phyloP scores from a whole-genome alignment of 2,113 vertebrate species.

The Chamaea fasciata region DNA sequence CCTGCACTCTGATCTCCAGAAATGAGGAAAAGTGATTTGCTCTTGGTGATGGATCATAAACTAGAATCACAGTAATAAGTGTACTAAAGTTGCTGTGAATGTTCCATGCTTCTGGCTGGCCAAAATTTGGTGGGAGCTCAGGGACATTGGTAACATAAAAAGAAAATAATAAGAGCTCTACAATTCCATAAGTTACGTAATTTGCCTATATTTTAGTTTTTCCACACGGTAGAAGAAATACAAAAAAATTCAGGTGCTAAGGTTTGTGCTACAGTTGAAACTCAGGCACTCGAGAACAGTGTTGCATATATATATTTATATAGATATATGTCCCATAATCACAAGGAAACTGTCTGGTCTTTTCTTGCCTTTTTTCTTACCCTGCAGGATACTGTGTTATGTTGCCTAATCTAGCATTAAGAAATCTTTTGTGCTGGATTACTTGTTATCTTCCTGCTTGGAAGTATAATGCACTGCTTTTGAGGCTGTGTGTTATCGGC shows the following conservation, averaged over 20 bases:
- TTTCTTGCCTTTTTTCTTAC: neutral
- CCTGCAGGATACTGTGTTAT: neutral
- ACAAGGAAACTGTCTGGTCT: neutral
- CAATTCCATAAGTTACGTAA: neutral
- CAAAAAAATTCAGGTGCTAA: neutral
- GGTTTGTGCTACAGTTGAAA: neutral
- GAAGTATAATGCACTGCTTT: neutral
- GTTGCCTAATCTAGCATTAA: neutral
- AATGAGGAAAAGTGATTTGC: neutral
- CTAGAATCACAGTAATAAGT: neutral
- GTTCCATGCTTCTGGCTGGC: neutral
- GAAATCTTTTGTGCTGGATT: neutral
- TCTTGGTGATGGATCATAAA: neutral
- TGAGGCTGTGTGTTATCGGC: neutral
- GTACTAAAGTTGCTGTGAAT: neutral
- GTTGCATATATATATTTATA: neutral
- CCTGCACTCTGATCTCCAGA: neutral
- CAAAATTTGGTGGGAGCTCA: neutral
- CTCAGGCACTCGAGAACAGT: neutral
- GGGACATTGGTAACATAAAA: neutral
- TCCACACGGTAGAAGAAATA: neutral
- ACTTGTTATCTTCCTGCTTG: neutral
- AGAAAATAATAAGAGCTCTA: neutral
- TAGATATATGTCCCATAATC: neutral
- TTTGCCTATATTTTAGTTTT: neutral